Evolutionary conservation across 1,140 invertebrate genomes (phyloP), one percentile per base, ranked within the genome.

Genomic region (Campodea augens): DNA sequence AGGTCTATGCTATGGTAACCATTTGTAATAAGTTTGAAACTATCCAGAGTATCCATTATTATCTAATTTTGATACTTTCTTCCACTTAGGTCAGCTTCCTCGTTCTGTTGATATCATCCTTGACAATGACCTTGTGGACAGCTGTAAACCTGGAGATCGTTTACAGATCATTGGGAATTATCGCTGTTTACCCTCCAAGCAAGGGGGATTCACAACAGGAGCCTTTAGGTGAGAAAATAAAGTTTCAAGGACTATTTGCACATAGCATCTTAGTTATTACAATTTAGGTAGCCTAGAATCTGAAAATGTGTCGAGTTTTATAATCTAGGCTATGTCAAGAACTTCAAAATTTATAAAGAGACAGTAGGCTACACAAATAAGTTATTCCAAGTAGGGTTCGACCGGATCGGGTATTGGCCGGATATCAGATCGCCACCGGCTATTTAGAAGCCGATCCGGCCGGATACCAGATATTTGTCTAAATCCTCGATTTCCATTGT

Each of bases 111-210:
- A 98, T 62, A 73, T 99, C 38, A 76, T 98, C 46, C 81, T 82
- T 49, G 96, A 99, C 63, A 82, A 96, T 64, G 96, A 99, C 67
- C 69, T 99, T 1, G 93, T 97, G 1, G 95, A 99, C 64, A 63
- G 63, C 24, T 96, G 89, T 60, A 93, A 98, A 64, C 93, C 95
- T 21, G 96, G 96, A 12, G 96, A 99, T 66, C 69, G 96, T 49
- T 78, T 98, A 3, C 88, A 96, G 59, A 71, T 97, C 39, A 80
- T 98, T 41, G 96, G 93, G 4, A 85, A 81, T 56, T 99, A 80
- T 58, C 72, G 95, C 40, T 97, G 91, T 65, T 60, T 99, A 24
- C 95, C 95, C 0, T 78, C 75, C 23, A 98, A 98, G 60, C 83
- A 91, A 55, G 83, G 83, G 27, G 83, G 86, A 48, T 96, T 86